Base-by-base conservation (phyloP, 37 sponge, comb jelly and placozoan genomes). In the Crambe crambe region DNA sequence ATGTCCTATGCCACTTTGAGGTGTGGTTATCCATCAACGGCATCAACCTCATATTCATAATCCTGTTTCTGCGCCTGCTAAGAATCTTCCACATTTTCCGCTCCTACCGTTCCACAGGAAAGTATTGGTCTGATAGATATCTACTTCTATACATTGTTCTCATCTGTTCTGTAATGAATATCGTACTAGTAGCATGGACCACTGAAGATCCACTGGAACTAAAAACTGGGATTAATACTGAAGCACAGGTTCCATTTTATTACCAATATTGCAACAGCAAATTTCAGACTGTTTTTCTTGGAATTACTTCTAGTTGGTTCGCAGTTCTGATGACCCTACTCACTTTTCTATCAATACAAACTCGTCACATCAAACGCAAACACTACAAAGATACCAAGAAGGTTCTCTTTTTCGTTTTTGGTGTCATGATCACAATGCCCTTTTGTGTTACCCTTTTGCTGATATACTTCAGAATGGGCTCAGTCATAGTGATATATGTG, bases 331-430 rank as follows among this genome's bases (percentile, higher is more conserved):
- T 77, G 6, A 10, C 69, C 2, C 27, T 27, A n/a, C 56, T 74
- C 8, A 6, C 76, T 15, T 74, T 76, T 39, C 68, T 84, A 42
- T 77, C 85, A 2, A 37, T 84, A 18, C 77, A 68, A 30, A 84
- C 85, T 0, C 59, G 85, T 18, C 75, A 77, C 37, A 68, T 84
- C 58, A 76, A 84, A 23, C 25, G 35, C 25, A 26, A 10, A 2
- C n/a, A 69, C 26, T 84, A 76, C 77, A 84, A 76, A 44, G 85
- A 84, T 71, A 84, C 85, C 18, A 84, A 84, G 59, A 84, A 84
- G 38, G 76, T 84, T 4, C 68, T 42, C 51, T 42, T 37, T 1
- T 84, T 56, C 42, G 57, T 84, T 30, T 72, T 56, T 17, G 35
- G 59, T 2, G 35, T 60, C 15, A 9, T 56, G 10, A 37, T 39